These are phyloP conservation scores for Willisornis vidua DNA, from an alignment of 2,113 vertebrate genomes.

Conservation along the genomic window DNA sequence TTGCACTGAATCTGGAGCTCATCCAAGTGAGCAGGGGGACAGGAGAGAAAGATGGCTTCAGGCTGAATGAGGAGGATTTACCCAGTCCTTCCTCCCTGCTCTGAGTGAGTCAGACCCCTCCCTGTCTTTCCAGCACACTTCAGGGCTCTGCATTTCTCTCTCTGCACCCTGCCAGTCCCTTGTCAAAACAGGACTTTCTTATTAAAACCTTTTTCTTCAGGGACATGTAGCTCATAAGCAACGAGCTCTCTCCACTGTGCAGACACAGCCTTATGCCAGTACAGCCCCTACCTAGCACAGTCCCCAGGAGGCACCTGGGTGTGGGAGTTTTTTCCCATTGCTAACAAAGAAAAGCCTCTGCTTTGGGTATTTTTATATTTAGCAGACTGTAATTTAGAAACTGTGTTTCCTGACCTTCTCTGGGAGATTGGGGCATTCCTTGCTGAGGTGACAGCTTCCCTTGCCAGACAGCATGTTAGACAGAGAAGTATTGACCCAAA, in stretches of 20 bases:
- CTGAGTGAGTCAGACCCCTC: background rate
- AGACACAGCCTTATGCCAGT: background rate
- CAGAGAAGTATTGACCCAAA: background rate
- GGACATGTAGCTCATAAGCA: background rate
- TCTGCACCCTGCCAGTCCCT: background rate
- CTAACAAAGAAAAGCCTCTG: background rate
- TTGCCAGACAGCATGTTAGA: background rate
- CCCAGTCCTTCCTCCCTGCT: background rate
- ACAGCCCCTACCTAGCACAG: background rate
- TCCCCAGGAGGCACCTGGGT: background rate
- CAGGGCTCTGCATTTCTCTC: background rate
- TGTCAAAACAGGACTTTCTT: background rate
- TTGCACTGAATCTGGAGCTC: background rate
- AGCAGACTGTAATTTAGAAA: background rate
- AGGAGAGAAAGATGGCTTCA: background rate
- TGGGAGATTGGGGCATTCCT: background rate
- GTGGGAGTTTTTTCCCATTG: background rate
- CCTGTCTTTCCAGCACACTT: background rate
- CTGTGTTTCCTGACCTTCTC: background rate
- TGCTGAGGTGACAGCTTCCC: background rate
- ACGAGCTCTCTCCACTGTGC: background rate
- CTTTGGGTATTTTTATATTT: background rate
- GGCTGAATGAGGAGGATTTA: background rate
- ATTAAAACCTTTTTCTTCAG: background rate
- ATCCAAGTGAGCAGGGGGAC: accelerated